These are phyloP conservation scores for Scelioninae gen. 1 DNA, from an alignment of 2,888 invertebrate genomes.

Conservation along the genomic window DNA sequence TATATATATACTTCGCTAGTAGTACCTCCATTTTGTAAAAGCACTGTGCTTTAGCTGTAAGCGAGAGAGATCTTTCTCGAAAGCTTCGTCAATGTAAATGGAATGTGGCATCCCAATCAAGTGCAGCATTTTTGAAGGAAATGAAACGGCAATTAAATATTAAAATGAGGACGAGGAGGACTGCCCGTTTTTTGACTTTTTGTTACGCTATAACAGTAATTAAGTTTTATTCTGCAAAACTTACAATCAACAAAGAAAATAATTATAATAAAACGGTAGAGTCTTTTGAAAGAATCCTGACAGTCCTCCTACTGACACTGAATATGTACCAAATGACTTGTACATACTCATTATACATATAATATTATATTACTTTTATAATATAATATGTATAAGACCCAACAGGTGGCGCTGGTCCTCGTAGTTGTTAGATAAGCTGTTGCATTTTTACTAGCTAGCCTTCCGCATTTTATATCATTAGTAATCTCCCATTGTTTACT, in stretches of 20 bases:
- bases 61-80: constrained; percentile 76
- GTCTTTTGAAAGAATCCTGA: constrained; percentile 52
- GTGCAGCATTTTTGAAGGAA: constrained; percentile 81
- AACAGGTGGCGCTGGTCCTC: constrained; percentile 83
- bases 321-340: constrained; percentile 76
- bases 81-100: constrained; percentile 84
- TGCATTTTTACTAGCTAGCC: constrained; percentile 83
- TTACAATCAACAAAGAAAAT: neutral
- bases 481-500: constrained; percentile 81
- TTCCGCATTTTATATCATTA: constrained; percentile 82
- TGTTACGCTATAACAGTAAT: neutral
- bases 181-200: constrained; percentile 26
- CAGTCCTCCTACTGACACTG: constrained; percentile 65
- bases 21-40: constrained; percentile 79
- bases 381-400: constrained; percentile 73
- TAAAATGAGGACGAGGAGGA: constrained; percentile 61
- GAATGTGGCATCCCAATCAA: constrained; percentile 84
- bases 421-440: constrained; percentile 84
- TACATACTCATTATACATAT: constrained; percentile 72
- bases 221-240: neutral
- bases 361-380: constrained; percentile 15
- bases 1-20: constrained; percentile 75
- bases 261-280: neutral
- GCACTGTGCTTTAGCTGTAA: constrained; percentile 78
- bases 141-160: constrained; percentile 70